Evolutionary conservation across 2,797 vertebrate genomes (phyloP).

Genomic region (Diplodus puntazzo): DNA sequence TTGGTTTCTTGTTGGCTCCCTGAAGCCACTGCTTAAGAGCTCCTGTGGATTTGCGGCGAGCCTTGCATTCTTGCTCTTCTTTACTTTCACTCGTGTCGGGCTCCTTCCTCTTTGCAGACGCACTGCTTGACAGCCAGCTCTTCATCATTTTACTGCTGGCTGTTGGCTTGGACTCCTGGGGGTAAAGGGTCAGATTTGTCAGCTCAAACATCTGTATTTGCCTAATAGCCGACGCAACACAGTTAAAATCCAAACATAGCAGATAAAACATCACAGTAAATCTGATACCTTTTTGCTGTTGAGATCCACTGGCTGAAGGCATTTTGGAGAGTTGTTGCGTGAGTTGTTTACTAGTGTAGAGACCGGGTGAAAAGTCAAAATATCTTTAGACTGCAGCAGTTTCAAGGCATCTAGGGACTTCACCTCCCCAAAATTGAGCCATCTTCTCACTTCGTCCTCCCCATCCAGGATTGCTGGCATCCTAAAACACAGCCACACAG

Average conservation of each 20-base stretch:
- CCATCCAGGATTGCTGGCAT: slow-evolving; percentile 97
- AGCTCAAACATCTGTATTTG: neutral
- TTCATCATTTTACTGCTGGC: slow-evolving; percentile 90
- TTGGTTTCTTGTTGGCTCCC: slow-evolving; percentile 83
- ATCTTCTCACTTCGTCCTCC: slow-evolving; percentile 92
- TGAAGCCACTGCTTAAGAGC: slow-evolving; percentile 81
- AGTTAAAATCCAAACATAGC: neutral
- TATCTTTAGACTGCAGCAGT: slow-evolving; percentile 90
- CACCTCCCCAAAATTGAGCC: slow-evolving; percentile 94
- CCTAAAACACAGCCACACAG: slow-evolving; percentile 74
- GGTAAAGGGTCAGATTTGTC: slow-evolving; percentile 36
- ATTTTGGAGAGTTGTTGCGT: slow-evolving; percentile 90
- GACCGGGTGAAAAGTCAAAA: slow-evolving; percentile 91
- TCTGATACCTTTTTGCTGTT: slow-evolving; percentile 84
- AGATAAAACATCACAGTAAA: neutral
- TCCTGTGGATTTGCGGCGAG: slow-evolving; percentile 61
- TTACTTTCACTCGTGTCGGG: slow-evolving; percentile 40
- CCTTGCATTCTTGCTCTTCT: slow-evolving; percentile 79
- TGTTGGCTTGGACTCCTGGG: slow-evolving; percentile 84
- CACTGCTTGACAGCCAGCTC: slow-evolving; percentile 88
- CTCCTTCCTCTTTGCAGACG: slow-evolving; percentile 85
- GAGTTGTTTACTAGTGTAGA: slow-evolving; percentile 93
- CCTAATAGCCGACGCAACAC: neutral
- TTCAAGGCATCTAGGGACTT: slow-evolving; percentile 90
- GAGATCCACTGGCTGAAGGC: slow-evolving; percentile 87